Evolutionary conservation across 2,113 vertebrate species (phyloP), one percentile per base, ranked within the genome.

Genomic region (Argyrosomus japonicus): DNA sequence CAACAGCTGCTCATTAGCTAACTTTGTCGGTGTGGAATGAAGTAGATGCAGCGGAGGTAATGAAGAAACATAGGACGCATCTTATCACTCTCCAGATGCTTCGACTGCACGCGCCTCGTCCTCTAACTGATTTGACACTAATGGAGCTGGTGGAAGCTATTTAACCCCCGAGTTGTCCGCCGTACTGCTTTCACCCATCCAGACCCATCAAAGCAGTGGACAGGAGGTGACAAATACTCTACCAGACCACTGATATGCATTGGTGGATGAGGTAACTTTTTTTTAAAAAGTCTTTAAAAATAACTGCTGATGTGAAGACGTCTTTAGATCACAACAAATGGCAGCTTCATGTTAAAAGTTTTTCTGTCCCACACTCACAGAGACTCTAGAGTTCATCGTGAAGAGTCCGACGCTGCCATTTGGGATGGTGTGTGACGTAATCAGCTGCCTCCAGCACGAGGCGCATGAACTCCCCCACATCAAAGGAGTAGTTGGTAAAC

Each of bases 401-500:
- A 71, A 23, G 62, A 36, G 90, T 92, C 56, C 70, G 93, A 57
- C 77, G 94, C 0, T 87, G 96, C 98, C 98, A 98, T 90, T 95
- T 95, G 2, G 96, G 95, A 90, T 99, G 98, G 43, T 86, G 93
- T 10, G 89, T 94, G 78, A 99, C 96, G 0, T 97, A 94, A 85
- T 96, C 94, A 12, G 95, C 96, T 8, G 97, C 97, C 84, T 95
- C 93, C 85, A 97, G 93, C 65, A 99, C 97, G 8, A 99, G 95
- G 27, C 93, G 94, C 96, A 99, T 96, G 86, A 99, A 99, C 93
- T 99, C 98, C 87, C 95, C 95, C 58, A 97, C 96, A 47, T 98
- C 96, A 19, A 99, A 99, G 81, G 96, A 96, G 89, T 99, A 99
- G 94, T 99, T 99, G 40, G 97, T 99, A 83, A 99, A 99, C 93